Base-by-base conservation (phyloP, 2,113 vertebrate species). In the Pomatorhinus ruficollis region DNA sequence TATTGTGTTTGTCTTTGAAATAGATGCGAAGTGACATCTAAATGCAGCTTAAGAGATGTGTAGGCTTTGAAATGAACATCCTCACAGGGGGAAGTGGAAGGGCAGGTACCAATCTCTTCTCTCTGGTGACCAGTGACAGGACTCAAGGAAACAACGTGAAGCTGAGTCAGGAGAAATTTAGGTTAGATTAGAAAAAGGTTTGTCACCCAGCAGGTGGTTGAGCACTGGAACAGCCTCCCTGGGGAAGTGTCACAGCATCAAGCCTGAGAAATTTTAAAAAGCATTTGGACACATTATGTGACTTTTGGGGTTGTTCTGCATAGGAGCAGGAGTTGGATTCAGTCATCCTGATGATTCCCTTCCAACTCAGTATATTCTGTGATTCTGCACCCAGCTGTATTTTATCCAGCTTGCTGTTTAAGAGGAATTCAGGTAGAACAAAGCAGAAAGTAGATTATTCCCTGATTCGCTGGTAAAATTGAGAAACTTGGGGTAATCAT, bases 201-300 rank as follows among this genome's bases (percentile, higher is more conserved):
- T 66, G 15, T 45, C 20, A n/a, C 30, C 39, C 16, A 12, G 13
- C 0, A 0, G 12, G n/a, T 53, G 23, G 15, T 2, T 45, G 30
- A n/a, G n/a, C 39, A 31, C 39, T 68, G 47, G 35, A 53, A 47
- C 47, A 54, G 61, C 11, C 20, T 83, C 24, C 45, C 30, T 1
- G 0, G 24, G 24, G 53, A 39, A 68, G 6, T 25, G 30, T 15
- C 78, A 47, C 30, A 76, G 47, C 54, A 61, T 6, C 69, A 60
- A 60, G 39, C 24, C 35, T 53, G 40, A 40, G 45, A 18, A 6
- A 54, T 21, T 49, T 49, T 22, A 12, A 42, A n/a, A 61, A 54
- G 6, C 5, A 2, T 54, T 49, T 69, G n/a, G 30, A 54, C 30
- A 52, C 20, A 3, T 39, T 45, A 9, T 60, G 45, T 60, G 53